Percentiles rank a stretch among this genome's conserved stretches.
These are phyloP conservation scores for Trialeurodes vaporariorum DNA, from an alignment of 1,140 invertebrate genomes.

Conservation along the genomic window DNA sequence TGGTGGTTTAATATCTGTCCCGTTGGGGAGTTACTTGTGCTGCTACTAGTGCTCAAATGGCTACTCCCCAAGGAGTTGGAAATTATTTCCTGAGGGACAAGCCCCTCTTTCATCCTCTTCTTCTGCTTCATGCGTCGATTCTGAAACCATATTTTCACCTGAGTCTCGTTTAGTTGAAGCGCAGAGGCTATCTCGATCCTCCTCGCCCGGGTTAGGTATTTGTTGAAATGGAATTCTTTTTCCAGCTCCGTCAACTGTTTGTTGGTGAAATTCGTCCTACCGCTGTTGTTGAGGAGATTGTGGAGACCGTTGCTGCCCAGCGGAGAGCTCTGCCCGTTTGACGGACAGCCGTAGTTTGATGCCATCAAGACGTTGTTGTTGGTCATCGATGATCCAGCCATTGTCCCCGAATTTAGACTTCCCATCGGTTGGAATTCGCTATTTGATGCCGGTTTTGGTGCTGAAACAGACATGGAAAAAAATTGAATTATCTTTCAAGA, in stretches of 20 bases:
- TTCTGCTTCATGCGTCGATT: slow-evolving; percentile 90
- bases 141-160: slow-evolving; percentile 88
- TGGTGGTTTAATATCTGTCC: slow-evolving; percentile 9
- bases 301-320: slow-evolving; percentile 11
- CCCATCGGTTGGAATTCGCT: background rate
- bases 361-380: background rate
- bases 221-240: slow-evolving; percentile 99
- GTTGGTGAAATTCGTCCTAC: slow-evolving; percentile 95
- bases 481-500: too few species aligned
- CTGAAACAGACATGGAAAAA: background rate
- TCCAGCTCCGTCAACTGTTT: slow-evolving; percentile 97
- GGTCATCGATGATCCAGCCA: background rate
- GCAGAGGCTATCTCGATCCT: slow-evolving; percentile 95
- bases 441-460: background rate
- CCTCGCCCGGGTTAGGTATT: slow-evolving; percentile 90
- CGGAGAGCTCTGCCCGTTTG: slow-evolving; percentile 5
- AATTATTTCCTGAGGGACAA: slow-evolving; percentile 49
- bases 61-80: slow-evolving; percentile 18
- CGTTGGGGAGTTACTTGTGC: slow-evolving; percentile 39
- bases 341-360: slow-evolving; percentile 13
- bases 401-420: background rate
- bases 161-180: slow-evolving; percentile 92
- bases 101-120: slow-evolving; percentile 82
- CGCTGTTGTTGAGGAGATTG: slow-evolving; percentile 53
- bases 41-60: slow-evolving; percentile 32